Evolutionary conservation across 2,888 invertebrate species (phyloP).

Genomic region (Lumbricus terrestris): DNA sequence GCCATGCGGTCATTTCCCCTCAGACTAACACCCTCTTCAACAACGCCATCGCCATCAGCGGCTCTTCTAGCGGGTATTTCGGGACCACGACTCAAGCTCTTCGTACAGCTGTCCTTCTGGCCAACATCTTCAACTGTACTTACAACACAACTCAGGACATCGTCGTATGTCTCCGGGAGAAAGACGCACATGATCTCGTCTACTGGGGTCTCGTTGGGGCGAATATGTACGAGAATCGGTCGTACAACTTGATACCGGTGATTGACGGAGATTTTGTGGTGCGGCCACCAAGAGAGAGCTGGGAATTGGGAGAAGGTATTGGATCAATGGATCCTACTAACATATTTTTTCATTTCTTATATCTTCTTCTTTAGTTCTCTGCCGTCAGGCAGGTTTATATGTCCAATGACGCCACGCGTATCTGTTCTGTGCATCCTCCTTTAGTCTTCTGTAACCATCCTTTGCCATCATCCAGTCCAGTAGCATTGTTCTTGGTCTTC

Average conservation of each 20-base stretch:
- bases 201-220: conserved; percentile 25
- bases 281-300: conserved; percentile 22
- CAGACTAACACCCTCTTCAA: conserved; percentile 30
- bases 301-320: conserved; percentile 27
- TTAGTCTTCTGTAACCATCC: too few relatives aligned
- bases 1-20: conserved; percentile 33
- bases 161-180: conserved; percentile 28
- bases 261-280: conserved; percentile 36
- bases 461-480: too few relatives aligned
- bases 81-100: conserved; percentile 18
- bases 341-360: not conserved
- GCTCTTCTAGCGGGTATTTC: conserved; percentile 20
- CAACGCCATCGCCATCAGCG: conserved; percentile 33
- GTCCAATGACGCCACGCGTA: too few relatives aligned
- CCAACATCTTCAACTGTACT: conserved; percentile 28
- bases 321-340: not conserved
- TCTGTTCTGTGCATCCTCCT: too few relatives aligned
- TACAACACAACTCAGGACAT: conserved; percentile 27
- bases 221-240: not conserved
- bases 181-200: conserved; percentile 31
- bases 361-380: too few relatives aligned
- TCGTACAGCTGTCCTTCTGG: conserved; percentile 19
- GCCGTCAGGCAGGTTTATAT: too few relatives aligned
- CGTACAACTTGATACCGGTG: conserved; percentile 31
- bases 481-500: too few relatives aligned